Percentiles rank a stretch among this genome's conserved stretches.
Evolutionary conservation across 2,888 invertebrate species (phyloP).

Genomic region (Onthophagus sagittarius): DNA sequence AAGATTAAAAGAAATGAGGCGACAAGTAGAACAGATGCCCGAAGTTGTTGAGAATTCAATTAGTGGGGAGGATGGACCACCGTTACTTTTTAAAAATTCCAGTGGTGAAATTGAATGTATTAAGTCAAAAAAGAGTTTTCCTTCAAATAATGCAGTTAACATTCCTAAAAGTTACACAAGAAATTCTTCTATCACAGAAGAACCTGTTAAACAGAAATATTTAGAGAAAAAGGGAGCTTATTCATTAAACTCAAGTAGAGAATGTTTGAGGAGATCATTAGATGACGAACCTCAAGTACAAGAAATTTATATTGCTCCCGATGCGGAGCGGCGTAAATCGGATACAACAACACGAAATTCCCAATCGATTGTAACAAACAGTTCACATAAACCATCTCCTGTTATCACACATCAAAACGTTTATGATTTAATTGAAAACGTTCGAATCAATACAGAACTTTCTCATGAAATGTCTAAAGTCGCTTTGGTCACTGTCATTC

Average conservation of each 20-base stretch:
- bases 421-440: slow-evolving; percentile 75
- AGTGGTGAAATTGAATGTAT: slow-evolving; percentile 39
- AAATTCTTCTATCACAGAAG: slow-evolving; percentile 29
- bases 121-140: not conserved
- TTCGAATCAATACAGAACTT: slow-evolving; percentile 77
- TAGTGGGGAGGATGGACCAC: slow-evolving; percentile 37
- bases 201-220: slow-evolving; percentile 33
- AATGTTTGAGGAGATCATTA: slow-evolving; percentile 38
- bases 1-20: slow-evolving; percentile 61
- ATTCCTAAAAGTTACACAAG: not conserved
- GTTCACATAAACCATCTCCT: slow-evolving; percentile 40
- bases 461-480: slow-evolving; percentile 84
- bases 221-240: not conserved
- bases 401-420: slow-evolving; percentile 56
- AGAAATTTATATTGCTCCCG: slow-evolving; percentile 26
- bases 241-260: slow-evolving; percentile 28
- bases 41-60: slow-evolving; percentile 38
- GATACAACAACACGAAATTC: slow-evolving; percentile 27
- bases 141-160: not conserved
- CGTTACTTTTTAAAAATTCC: slow-evolving; percentile 41
- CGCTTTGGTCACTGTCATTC: slow-evolving; percentile 73
- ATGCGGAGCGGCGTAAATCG: slow-evolving; percentile 35
- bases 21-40: slow-evolving; percentile 52
- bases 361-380: not conserved
- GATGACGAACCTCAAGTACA: slow-evolving; percentile 37